Percentiles rank a stretch among this genome's conserved stretches.
Evolutionary conservation across 1,140 invertebrate genomes (phyloP).

Genomic region (Sitophilus oryzae): DNA sequence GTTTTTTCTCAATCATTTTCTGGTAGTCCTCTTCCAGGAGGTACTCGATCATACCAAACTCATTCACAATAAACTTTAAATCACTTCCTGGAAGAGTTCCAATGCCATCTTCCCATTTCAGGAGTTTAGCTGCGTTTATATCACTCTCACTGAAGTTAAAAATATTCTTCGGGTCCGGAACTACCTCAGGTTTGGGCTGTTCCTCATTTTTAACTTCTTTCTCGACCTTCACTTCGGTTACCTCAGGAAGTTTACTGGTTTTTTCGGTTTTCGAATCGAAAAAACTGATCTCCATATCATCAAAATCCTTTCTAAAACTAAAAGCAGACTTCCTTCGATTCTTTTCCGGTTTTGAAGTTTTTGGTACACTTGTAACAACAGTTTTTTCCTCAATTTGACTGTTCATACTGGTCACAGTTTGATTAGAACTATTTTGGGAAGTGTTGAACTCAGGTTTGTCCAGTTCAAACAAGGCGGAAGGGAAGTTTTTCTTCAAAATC

Average conservation of each 20-base stretch:
- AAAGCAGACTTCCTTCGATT: constrained; percentile 40
- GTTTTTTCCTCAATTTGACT: too few species aligned
- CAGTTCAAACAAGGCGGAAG: constrained; percentile 24
- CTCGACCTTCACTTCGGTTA: background rate
- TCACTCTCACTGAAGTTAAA: constrained; percentile 43
- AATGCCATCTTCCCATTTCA: constrained; percentile 76
- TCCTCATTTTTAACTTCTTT: constrained; percentile 8
- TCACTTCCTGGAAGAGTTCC: constrained; percentile 72
- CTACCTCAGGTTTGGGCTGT: constrained; percentile 8
- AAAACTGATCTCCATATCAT: constrained; percentile 36
- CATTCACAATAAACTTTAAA: constrained; percentile 73
- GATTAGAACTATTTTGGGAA: too few species aligned
- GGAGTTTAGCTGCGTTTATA: constrained; percentile 49
- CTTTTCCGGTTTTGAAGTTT: constrained; percentile 17
- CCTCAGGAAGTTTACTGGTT: too few species aligned
- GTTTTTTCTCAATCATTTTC: constrained; percentile 42
- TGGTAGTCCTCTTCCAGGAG: constrained; percentile 57
- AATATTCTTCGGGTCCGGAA: constrained; percentile 41
- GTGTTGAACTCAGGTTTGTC: constrained; percentile 16
- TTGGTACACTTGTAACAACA: constrained; percentile 12
- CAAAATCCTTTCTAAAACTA: constrained; percentile 38
- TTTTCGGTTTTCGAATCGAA: background rate
- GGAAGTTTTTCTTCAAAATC: constrained; percentile 39
- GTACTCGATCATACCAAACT: constrained; percentile 77
- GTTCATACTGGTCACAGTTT: background rate